Conservation (phyloP, 2,797 vertebrate species). For the Chaetophractus vellerosus region DNA sequence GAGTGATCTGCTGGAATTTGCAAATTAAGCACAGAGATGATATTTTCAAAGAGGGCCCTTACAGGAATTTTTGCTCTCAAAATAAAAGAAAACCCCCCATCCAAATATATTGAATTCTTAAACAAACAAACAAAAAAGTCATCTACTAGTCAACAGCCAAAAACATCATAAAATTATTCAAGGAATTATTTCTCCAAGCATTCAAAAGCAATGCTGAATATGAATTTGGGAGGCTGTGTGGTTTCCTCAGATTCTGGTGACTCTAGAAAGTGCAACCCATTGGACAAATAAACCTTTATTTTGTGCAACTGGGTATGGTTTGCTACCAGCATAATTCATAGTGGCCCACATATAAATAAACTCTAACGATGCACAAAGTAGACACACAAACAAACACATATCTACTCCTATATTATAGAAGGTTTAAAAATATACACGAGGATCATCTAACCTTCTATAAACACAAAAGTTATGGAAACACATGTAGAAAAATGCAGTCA, state of each 20-base stretch:
- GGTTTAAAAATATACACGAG: not conserved
- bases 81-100: slow-evolving; percentile 67
- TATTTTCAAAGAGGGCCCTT: slow-evolving; percentile 72
- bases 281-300: slow-evolving; percentile 73
- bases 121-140: slow-evolving; percentile 54
- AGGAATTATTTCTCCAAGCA: not conserved
- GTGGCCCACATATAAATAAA: slow-evolving; percentile 68
- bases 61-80: slow-evolving; percentile 60
- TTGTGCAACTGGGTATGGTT: slow-evolving; percentile 50
- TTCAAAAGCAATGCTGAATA: not conserved
- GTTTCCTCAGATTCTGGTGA: slow-evolving; percentile 48
- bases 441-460: slow-evolving; percentile 51
- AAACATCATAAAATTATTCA: slow-evolving; percentile 45
- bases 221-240: not conserved
- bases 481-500: slow-evolving; percentile 15
- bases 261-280: slow-evolving; percentile 5
- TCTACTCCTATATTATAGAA: not conserved
- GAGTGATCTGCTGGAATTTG: slow-evolving; percentile 75
- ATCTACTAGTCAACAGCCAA: slow-evolving; percentile 51
- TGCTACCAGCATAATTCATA: slow-evolving; percentile 70
- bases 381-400: slow-evolving; percentile 31
- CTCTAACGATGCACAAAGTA: not conserved
- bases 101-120: slow-evolving; percentile 69
- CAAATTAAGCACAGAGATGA: slow-evolving; percentile 76
- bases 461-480: slow-evolving; percentile 66